Evolutionary conservation across 2,113 vertebrate genomes (phyloP), one percentile per base, ranked within the genome.

Genomic region (Mesoclemmys tuberculata): DNA sequence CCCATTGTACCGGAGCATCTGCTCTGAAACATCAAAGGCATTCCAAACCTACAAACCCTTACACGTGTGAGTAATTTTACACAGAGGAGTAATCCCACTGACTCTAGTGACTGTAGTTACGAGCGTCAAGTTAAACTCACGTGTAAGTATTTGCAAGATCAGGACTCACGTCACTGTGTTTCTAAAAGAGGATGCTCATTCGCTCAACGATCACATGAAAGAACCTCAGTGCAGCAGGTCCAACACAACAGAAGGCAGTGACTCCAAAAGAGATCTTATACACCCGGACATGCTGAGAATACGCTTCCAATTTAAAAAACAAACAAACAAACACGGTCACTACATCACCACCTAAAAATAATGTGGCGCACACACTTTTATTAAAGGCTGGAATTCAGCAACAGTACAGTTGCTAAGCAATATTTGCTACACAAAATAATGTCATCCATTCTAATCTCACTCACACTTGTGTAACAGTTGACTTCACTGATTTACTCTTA

Each of bases 321-420:
- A 71, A 71, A 71, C 6, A 29, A 61, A 31, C 29, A 31, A 61
- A 81, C 64, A 35, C 3, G 5, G 26, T 51, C 82, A 35, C 38
- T 4, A 46, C 8, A 64, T 2, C 38, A 2, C 18, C 55, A 56
- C 1, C 3, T 5, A 13, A 29, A 10, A 22, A 2, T 46, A 8
- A 27, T 54, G 12, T 8, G 80, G 51, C 27, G 10, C 3, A 58
- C 8, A 16, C 54, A 19, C 10, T 41, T 61, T 91, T 24, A 38
- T 90, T 71, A 95, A 91, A 95, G 49, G 13, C 4, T 49, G 46
- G 18, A 16, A 5, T 4, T 11, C 9, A 89, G 38, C 48, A 90
- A n/a, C 74, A 77, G 21, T 68, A 35, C 16, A n/a, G 35, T 38
- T 68, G 64, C 31, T 16, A 68, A 68, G 18, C 31, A 19, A 8